Evolutionary conservation across 2,113 vertebrate genomes (phyloP), one percentile per base, ranked within the genome.

Genomic region (Lampris incognitus): DNA sequence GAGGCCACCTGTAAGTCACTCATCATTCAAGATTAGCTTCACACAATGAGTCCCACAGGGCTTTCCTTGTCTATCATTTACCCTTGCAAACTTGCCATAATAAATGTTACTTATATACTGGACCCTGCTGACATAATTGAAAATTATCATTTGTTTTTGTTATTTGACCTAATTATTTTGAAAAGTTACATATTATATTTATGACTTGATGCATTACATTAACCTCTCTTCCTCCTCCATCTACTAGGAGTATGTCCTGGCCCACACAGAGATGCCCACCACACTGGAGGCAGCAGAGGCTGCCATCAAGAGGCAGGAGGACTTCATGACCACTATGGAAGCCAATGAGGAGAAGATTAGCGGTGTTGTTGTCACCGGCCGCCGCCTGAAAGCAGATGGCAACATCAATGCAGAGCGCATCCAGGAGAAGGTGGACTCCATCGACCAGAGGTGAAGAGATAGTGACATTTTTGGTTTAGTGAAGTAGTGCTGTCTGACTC

Each of bases 281-380:
- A 99, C 96, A 0, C 93, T 99, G 89, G 97, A 99, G 92, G 96
- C 91, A 3, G 98, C 98, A 2, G 98, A 99, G 92, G 98, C 95
- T 40, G 97, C 97, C 74, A 99, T 99, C 86, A 99, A 97, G 87
- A 98, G 97, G 84, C 98, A 99, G 87, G 98, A 99, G 88, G 98
- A 99, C 93, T 98, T 99, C 93, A 99, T 98, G 97, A 99, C 97
- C 87, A 99, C 98, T 0, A 96, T 99, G 98, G 98, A 99, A 9
- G 97, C 97, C 91, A 99, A 97, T 1, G 98, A 99, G 88, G 98
- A 99, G 88, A 99, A 99, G 92, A 98, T 99, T 87, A 96, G 95
- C 1, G 93, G 95, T 0, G 98, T 99, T 62, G 96, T 99, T 13
- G 98, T 99, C 81, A 96, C 97, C 0, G 98, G 98, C 5, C 94